Evolutionary conservation across 2,888 invertebrate genomes (phyloP).

Genomic region (Pollenia angustigena): DNA sequence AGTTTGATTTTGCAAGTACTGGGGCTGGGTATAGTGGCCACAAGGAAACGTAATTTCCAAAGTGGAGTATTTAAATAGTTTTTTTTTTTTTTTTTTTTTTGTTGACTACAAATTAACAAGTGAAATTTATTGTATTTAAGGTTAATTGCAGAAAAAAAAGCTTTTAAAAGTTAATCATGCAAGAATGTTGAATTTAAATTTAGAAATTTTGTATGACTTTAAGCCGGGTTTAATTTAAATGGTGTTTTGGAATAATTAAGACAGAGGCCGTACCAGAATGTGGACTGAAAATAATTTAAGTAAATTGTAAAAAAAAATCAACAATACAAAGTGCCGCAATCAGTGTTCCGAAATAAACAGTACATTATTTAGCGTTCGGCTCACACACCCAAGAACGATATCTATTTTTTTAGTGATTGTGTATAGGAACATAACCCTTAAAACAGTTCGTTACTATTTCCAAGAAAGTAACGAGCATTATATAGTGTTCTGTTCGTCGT

Average conservation of each 20-base stretch:
- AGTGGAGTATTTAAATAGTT: not conserved
- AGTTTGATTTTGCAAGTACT: not conserved
- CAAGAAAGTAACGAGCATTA: too few species aligned
- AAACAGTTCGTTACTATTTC: too few species aligned
- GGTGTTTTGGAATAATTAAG: not conserved
- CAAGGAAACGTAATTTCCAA: not conserved
- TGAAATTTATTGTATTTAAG: conserved; percentile 47
- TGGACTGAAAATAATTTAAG: too few species aligned
- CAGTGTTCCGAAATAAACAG: too few species aligned
- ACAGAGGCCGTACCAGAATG: too few species aligned
- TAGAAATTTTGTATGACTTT: conserved; percentile 2
- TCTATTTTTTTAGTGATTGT: too few species aligned
- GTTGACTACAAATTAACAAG: not conserved
- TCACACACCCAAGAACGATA: too few species aligned
- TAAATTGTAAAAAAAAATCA: too few species aligned
- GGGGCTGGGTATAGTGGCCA: not conserved
- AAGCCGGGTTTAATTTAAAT: not conserved
- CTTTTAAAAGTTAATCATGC: conserved; percentile 23
- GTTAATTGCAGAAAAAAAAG: conserved; percentile 53
- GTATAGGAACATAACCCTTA: too few species aligned
- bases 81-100: not conserved
- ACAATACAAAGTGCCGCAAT: too few species aligned
- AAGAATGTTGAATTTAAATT: conserved; percentile 6
- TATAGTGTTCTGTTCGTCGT: too few species aligned
- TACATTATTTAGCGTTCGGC: too few species aligned